Evolutionary conservation across 2,888 invertebrate genomes (phyloP), one percentile per base, ranked within the genome.

Genomic region (Xestia c-nigrum): DNA sequence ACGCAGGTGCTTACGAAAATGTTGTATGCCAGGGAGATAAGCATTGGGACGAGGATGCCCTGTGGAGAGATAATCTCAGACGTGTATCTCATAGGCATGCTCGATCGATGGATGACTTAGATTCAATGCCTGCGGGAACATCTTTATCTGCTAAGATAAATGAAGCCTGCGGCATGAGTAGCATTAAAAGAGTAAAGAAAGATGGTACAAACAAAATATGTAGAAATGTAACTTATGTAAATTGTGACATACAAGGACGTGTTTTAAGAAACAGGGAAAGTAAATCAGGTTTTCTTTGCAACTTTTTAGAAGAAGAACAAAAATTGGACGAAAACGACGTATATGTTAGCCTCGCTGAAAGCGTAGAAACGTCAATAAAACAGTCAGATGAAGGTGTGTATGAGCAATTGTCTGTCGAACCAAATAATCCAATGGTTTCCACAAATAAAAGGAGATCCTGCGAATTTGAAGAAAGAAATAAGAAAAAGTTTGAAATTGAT

Each of bases 51-150:
- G 98, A 98, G 94, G 98, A 98, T 94, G 95, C 97, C 12, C 95
- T 98, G 50, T 98, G 98, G 98, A 97, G 98, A 75, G 98, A 98
- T 90, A 98, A 98, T 89, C 95, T 98, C 70, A 97, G 98, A 80
- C 97, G 98, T 81, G 98, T 98, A 1, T 98, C 98, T 81, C 97
- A 98, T 88, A 97, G 98, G 57, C 98, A 98, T 90, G 98, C 98
- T 0, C 97, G 98, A 73, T 98, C 98, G 0, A 96, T 98, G 95
- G 98, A 99, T 89, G 98, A 98, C 93, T 97, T 99, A 74, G 98
- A 98, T 86, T 90, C 94, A 21, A 89, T 94, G 85, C 93, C 94
- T 40, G 82, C 87, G 24, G 94, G 94, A 72, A 80, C 90, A 74
- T 83, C 91, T 5, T 31, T 90, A 52, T 79, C 92, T 46, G 88